These are phyloP conservation scores for Mohoua ochrocephala DNA, from an alignment of 2,113 vertebrate species.

Conservation along the genomic window DNA sequence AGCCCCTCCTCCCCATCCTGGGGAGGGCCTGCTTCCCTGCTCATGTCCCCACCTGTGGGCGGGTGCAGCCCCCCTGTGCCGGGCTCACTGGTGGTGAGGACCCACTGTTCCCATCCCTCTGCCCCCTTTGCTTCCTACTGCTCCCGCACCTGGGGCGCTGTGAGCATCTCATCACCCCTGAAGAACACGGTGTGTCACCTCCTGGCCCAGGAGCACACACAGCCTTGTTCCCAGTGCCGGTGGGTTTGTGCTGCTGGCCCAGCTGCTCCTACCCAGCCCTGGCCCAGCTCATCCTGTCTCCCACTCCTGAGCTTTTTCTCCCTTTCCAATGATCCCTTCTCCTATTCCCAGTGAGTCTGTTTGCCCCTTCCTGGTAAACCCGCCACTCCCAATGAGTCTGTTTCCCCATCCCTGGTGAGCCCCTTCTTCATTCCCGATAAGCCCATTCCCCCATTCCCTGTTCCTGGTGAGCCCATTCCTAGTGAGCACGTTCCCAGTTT, in stretches of 20 bases:
- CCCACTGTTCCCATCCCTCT: accelerated
- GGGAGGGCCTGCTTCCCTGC: background rate
- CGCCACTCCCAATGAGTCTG: background rate
- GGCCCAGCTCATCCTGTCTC: background rate
- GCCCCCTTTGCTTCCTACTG: background rate
- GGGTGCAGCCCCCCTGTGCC: background rate
- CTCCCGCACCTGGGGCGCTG: background rate
- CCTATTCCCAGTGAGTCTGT: background rate
- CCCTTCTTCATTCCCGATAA: background rate
- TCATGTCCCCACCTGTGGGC: accelerated
- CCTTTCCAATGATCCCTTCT: background rate
- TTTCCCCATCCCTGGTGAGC: background rate
- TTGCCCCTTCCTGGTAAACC: background rate
- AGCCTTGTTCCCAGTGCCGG: background rate
- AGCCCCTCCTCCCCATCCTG: background rate
- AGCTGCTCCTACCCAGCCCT: background rate
- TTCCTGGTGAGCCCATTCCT: background rate
- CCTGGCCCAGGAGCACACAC: background rate
- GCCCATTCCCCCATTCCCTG: too few relatives aligned
- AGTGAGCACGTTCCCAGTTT: background rate
- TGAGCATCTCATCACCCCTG: too few relatives aligned
- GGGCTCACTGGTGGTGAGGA: too few relatives aligned
- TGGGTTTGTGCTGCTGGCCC: background rate
- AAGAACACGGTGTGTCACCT: accelerated
- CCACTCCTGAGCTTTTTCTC: background rate